phyloP scores from a whole-genome alignment of 2,113 vertebrate genomes.

The Atrichornis clamosus region DNA sequence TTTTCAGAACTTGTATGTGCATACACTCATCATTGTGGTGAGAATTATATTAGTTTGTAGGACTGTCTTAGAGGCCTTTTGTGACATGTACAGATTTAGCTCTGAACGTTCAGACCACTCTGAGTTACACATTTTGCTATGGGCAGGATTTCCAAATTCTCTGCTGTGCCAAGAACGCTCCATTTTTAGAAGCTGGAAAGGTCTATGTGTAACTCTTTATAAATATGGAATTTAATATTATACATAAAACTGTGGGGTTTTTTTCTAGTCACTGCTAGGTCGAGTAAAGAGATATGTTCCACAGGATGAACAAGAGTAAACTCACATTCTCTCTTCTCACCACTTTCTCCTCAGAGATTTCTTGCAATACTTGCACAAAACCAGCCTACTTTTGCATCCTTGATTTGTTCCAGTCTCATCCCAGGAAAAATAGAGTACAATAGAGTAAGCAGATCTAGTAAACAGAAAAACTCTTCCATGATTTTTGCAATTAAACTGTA shows the following conservation, averaged over 20 bases:
- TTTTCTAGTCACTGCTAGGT: neutral
- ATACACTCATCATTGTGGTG: neutral
- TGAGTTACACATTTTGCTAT: neutral
- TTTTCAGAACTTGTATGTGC: neutral
- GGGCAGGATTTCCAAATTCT: neutral
- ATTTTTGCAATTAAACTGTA: neutral
- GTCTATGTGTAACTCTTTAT: neutral
- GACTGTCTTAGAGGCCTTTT: neutral
- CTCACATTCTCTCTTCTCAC: neutral
- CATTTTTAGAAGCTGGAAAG: neutral
- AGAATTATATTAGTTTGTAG: neutral
- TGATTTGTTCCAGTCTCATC: neutral
- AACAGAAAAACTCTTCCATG: neutral
- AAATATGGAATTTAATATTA: neutral
- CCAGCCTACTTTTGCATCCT: neutral
- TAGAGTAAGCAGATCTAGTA: neutral
- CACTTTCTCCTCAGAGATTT: neutral
- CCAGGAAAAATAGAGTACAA: neutral
- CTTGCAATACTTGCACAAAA: neutral
- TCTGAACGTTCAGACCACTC: neutral
- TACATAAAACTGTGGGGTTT: fast-evolving
- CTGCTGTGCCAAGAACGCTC: neutral
- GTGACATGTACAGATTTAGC: neutral
- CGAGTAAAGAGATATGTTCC: neutral
- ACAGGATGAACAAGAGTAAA: neutral